Percentiles rank a stretch among this genome's conserved stretches.
These are phyloP conservation scores for Lysiphlebus fabarum DNA, from an alignment of 1,140 invertebrate genomes.

Conservation along the genomic window DNA sequence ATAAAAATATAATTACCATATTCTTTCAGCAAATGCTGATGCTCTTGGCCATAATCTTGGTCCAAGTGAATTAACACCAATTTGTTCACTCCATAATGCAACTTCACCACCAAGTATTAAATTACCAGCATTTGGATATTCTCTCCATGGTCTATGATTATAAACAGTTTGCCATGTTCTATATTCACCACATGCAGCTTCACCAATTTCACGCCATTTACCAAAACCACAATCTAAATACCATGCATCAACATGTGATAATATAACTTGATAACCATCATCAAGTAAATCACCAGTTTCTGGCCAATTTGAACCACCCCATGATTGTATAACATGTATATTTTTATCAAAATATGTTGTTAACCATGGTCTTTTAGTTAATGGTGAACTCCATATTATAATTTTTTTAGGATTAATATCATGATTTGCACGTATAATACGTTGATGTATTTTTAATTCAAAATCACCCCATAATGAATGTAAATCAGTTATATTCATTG, in stretches of 20 bases:
- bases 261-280: slow-evolving; percentile 72
- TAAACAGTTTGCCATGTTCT: slow-evolving; percentile 80
- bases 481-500: slow-evolving; percentile 68
- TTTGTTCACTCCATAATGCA: slow-evolving; percentile 72
- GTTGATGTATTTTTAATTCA: slow-evolving; percentile 62
- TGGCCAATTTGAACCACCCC: slow-evolving; percentile 74
- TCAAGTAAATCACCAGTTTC: slow-evolving; percentile 70
- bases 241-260: slow-evolving; percentile 82
- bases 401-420: slow-evolving; percentile 63
- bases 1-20: slow-evolving; percentile 47
- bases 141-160: slow-evolving; percentile 72
- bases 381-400: slow-evolving; percentile 75
- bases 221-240: slow-evolving; percentile 83
- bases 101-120: slow-evolving; percentile 64
- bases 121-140: slow-evolving; percentile 48
- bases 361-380: slow-evolving; percentile 71
- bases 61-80: slow-evolving; percentile 60
- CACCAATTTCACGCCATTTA: slow-evolving; percentile 68
- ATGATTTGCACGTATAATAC: slow-evolving; percentile 64
- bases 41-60: slow-evolving; percentile 69
- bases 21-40: slow-evolving; percentile 64
- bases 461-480: slow-evolving; percentile 76
- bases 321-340: slow-evolving; percentile 63
- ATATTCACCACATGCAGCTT: slow-evolving; percentile 76
- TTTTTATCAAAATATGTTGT: slow-evolving; percentile 61